These are phyloP conservation scores for Diachasma alloeum DNA, from an alignment of 1,140 invertebrate genomes.

Conservation along the genomic window DNA sequence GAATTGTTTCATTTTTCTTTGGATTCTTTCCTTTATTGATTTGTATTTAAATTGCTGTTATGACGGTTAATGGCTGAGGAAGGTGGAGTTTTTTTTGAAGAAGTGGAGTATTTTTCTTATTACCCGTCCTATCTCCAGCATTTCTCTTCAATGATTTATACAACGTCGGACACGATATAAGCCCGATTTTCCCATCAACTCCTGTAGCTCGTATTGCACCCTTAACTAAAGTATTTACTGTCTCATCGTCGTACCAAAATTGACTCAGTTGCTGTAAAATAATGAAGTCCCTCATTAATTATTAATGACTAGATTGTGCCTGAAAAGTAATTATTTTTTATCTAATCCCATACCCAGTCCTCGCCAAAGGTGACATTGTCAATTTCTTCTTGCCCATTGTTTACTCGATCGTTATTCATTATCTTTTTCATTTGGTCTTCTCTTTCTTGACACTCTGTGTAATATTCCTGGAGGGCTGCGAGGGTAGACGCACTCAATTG, in stretches of 20 bases:
- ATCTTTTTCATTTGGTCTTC: constrained; percentile 64
- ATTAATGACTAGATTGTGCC: constrained; percentile 19
- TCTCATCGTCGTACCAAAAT: constrained; percentile 92
- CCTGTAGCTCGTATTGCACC: constrained; percentile 69
- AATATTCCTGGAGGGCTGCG: constrained; percentile 83
- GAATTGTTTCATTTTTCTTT: too few species aligned
- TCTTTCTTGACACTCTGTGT: constrained; percentile 74
- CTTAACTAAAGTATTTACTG: constrained; percentile 73
- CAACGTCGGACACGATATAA: constrained; percentile 90
- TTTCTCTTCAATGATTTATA: constrained; percentile 74
- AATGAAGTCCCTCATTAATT: constrained; percentile 21
- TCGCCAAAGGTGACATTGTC: constrained; percentile 74
- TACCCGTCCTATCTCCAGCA: constrained; percentile 59
- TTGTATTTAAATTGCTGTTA: too few species aligned
- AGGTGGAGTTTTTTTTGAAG: too few species aligned
- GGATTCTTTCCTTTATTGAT: too few species aligned
- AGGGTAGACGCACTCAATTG: constrained; percentile 77
- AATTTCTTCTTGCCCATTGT: constrained; percentile 46
- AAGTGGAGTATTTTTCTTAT: constrained; percentile 3
- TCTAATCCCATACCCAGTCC: constrained; percentile 76
- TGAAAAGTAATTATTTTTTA: background rate
- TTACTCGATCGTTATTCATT: constrained; percentile 43
- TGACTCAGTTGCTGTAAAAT: constrained; percentile 90
- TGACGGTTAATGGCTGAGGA: too few species aligned
- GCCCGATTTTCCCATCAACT: constrained; percentile 74